Conservation (phyloP, 2,888 invertebrate species). For the Agrochola macilenta region DNA sequence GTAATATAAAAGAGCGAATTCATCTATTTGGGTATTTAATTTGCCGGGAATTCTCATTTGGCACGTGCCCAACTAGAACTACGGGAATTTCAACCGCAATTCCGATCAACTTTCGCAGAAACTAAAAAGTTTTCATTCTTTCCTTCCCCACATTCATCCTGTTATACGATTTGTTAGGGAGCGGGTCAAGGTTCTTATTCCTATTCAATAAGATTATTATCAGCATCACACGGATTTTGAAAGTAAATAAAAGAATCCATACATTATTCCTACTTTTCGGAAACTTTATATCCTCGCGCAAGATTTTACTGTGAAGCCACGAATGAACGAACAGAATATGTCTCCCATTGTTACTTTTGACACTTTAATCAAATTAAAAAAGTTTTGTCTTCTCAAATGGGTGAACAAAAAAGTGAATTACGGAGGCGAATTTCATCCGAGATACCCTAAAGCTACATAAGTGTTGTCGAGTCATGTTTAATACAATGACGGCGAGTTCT, state of each 20-base stretch:
- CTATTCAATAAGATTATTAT: conserved; percentile 29
- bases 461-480: conserved; percentile 75
- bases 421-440: conserved; percentile 53
- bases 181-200: conserved; percentile 41
- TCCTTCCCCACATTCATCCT: conserved; percentile 42
- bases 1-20: conserved; percentile 58
- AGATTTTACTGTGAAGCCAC: conserved; percentile 22
- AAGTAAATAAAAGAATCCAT: conserved; percentile 9
- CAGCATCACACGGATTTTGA: neutral
- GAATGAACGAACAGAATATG: conserved; percentile 46
- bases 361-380: conserved; percentile 69
- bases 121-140: conserved; percentile 64
- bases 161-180: conserved; percentile 28
- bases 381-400: conserved; percentile 61
- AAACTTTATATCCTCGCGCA: neutral
- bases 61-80: conserved; percentile 69
- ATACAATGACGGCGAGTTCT: conserved; percentile 70
- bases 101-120: conserved; percentile 65
- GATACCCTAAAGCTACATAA: conserved; percentile 54
- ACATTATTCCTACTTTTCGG: conserved; percentile 17
- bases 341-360: conserved; percentile 36
- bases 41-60: conserved; percentile 75
- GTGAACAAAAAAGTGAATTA: conserved; percentile 63
- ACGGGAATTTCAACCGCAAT: conserved; percentile 65
- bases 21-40: conserved; percentile 74